Evolutionary conservation across 2,113 vertebrate genomes (phyloP), one percentile per base, ranked within the genome.

Genomic region (Phainopepla nitens): DNA sequence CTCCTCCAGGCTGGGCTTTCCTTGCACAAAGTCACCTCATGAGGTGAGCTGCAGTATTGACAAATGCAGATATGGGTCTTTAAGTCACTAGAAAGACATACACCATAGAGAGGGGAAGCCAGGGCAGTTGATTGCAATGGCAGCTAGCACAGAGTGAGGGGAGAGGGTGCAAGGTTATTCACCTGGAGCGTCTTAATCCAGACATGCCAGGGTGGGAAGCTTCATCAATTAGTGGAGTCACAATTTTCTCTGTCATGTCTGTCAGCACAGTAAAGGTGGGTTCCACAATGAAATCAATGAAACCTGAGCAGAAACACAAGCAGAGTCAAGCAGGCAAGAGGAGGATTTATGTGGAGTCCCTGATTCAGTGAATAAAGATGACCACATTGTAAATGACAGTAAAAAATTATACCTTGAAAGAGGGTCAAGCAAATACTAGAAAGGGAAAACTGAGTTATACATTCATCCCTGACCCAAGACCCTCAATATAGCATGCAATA

Each of bases 221-320:
- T 96, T 99, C 99, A 18, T 99, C 98, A 1, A 99, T 98, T 51
- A 99, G 98, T 0, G 99, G 99, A 19, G 98, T 99, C 97, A 99
- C 98, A 83, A 99, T 99, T 77, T 99, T 99, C 90, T 99, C 99
- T 1, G 99, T 99, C 99, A 99, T 99, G 97, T 99, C 99, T 0
- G 99, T 99, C 96, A 99, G 98, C 94, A 99, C 99, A 72, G 99
- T 99, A 97, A 99, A 99, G 47, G 99, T 99, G 89, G 99, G 99
- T 66, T 99, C 98, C 98, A 99, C 99, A 2, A 99, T 99, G 97
- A 99, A 99, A 97, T 99, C 99, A 75, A 99, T 99, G 96, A 99
- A 99, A 86, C 99, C 99, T 99, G 97, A 31, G 71, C 81, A 85
- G 75, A 94, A 92, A 96, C 33, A 92, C 36, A 87, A 77, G 54